A percentile compares a stretch with the other conserved stretches of the same genome.
These are phyloP conservation scores for Myopa testacea DNA, from an alignment of 2,888 invertebrate species.

Conservation along the genomic window DNA sequence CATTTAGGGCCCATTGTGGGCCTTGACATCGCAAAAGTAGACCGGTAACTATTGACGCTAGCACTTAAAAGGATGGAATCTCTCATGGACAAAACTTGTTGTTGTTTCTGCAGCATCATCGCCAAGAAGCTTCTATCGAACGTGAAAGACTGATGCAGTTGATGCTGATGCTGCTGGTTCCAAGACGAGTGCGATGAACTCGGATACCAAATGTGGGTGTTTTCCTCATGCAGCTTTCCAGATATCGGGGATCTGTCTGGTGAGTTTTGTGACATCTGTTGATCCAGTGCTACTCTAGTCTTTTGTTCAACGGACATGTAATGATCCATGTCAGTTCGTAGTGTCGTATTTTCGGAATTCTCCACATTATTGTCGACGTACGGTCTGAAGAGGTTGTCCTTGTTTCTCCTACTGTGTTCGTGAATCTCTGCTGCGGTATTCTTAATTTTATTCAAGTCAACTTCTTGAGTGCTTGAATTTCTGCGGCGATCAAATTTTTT, in stretches of 20 bases:
- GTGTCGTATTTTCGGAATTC: background rate
- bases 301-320: background rate
- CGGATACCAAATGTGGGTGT: background rate
- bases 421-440: background rate
- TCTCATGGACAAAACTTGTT: conserved; percentile 6
- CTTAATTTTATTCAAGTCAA: background rate
- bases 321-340: background rate
- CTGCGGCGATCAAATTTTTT: conserved; percentile 41
- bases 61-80: background rate
- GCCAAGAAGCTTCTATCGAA: background rate
- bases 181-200: background rate
- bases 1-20: background rate
- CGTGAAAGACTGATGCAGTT: background rate
- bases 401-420: background rate
- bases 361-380: background rate
- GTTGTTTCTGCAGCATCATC: conserved; percentile 10
- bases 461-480: conserved; percentile 6
- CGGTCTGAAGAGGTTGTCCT: conserved; percentile 1
- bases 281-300: background rate
- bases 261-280: background rate
- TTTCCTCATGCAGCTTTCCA: background rate
- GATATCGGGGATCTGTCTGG: background rate
- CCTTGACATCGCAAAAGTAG: background rate
- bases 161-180: background rate
- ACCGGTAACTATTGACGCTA: background rate